phyloP scores from a whole-genome alignment of 2,888 invertebrate genomes.

The Bedellia somnulentella region DNA sequence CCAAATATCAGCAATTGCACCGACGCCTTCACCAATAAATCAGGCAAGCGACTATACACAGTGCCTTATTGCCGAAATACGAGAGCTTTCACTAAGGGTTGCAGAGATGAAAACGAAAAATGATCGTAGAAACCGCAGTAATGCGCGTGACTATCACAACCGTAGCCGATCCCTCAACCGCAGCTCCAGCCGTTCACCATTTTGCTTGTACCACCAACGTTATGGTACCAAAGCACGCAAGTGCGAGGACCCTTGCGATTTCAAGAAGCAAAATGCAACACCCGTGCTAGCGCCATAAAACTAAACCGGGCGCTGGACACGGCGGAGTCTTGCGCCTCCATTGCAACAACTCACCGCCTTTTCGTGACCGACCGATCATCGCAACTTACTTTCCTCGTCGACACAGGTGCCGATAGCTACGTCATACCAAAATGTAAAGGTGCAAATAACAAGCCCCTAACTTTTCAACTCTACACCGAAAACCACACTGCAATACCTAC shows the following conservation, averaged over 20 bases:
- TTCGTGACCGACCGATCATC: conserved; percentile 5
- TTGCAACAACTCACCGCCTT: conserved; percentile 8
- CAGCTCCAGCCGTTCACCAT: too few relatives aligned
- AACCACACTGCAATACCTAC: conserved; percentile 12
- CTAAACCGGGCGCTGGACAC: conserved; percentile 4
- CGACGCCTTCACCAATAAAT: too few relatives aligned
- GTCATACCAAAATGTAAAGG: conserved; percentile 1
- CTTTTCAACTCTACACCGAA: conserved; percentile 12
- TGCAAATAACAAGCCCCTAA: too few relatives aligned
- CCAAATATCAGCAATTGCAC: too few relatives aligned
- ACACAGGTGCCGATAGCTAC: conserved; percentile 7
- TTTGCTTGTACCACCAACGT: conserved; percentile 9
- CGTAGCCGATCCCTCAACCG: too few relatives aligned
- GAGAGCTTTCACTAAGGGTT: neutral
- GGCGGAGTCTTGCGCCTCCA: conserved; percentile 7
- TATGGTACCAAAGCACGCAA: conserved; percentile 7
- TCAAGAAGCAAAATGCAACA: neutral
- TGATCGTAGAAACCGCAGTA: too few relatives aligned
- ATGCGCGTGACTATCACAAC: too few relatives aligned
- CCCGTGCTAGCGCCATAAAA: too few relatives aligned
- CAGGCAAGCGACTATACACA: neutral
- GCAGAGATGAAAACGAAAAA: neutral
- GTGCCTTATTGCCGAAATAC: neutral
- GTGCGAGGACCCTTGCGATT: conserved; percentile 4
- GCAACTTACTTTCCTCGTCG: conserved; percentile 4